Percentiles rank a stretch among this genome's conserved stretches.
phyloP scores from a whole-genome alignment of 2,888 invertebrate genomes.

The Xestobium rufovillosum region DNA sequence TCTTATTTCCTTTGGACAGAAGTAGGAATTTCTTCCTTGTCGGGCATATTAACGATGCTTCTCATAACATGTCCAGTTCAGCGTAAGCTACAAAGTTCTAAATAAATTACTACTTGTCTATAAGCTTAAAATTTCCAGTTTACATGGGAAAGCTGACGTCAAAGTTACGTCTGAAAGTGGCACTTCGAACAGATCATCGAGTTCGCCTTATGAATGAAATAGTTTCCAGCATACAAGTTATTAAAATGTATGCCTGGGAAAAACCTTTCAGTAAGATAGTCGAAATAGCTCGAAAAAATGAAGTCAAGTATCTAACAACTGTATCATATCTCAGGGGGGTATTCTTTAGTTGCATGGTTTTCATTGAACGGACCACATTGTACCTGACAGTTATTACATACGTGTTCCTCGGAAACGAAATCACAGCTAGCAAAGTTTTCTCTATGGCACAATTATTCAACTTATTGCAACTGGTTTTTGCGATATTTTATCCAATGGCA shows the following conservation, averaged over 20 bases:
- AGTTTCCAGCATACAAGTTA: constrained; percentile 38
- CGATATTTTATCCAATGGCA: constrained; percentile 53
- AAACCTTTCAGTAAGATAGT: constrained; percentile 43
- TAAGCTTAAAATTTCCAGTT: constrained; percentile 26
- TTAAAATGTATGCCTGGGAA: constrained; percentile 50
- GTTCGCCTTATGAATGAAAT: constrained; percentile 61
- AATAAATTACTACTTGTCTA: too few species aligned
- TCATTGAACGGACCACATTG: constrained; percentile 70
- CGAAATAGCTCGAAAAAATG: constrained; percentile 49
- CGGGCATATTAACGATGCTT: constrained; percentile 52
- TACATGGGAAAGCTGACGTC: constrained; percentile 35
- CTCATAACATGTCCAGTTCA: constrained; percentile 46
- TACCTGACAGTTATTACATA: constrained; percentile 68
- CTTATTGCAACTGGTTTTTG: constrained; percentile 47
- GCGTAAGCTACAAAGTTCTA: constrained; percentile 33
- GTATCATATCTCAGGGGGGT: constrained; percentile 55
- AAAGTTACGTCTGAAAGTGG: constrained; percentile 35
- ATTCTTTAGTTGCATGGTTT: constrained; percentile 54
- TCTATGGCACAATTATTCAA: constrained; percentile 47
- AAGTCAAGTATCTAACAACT: constrained; percentile 52
- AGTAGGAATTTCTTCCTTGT: constrained; percentile 49
- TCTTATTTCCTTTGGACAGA: constrained; percentile 51
- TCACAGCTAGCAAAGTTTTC: constrained; percentile 41
- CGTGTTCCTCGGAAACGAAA: constrained; percentile 51
- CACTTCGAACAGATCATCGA: constrained; percentile 48